These are phyloP conservation scores for Diaperis boleti DNA, from an alignment of 2,888 invertebrate genomes.

Conservation along the genomic window DNA sequence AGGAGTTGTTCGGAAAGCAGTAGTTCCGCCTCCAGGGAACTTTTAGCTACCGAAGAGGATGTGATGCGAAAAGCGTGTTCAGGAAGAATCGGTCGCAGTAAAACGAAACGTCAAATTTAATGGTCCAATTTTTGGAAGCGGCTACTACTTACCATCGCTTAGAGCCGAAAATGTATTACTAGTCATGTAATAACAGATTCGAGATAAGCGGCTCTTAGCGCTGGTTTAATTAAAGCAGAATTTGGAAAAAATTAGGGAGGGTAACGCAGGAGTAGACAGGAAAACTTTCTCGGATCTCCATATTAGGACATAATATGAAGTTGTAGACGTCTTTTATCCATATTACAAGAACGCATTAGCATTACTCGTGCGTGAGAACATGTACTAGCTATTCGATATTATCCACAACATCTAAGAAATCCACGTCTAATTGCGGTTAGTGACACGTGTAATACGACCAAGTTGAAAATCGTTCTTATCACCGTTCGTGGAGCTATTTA, in stretches of 20 bases:
- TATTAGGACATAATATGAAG: conserved; percentile 19
- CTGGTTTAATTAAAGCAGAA: conserved; percentile 15
- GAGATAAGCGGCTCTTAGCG: conserved; percentile 3
- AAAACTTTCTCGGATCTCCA: conserved; percentile 26
- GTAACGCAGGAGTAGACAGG: conserved; percentile 6
- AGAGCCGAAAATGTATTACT: not conserved
- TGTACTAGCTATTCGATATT: conserved; percentile 27
- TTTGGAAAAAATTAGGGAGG: conserved; percentile 16
- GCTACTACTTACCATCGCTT: not conserved
- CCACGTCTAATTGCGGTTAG: conserved; percentile 24
- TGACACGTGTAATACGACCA: conserved; percentile 27
- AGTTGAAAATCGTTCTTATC: conserved; percentile 24
- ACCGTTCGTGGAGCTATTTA: conserved; percentile 17
- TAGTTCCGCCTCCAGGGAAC: conserved; percentile 17
- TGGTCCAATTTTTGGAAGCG: not conserved
- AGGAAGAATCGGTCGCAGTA: not conserved
- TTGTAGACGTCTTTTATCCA: conserved; percentile 22
- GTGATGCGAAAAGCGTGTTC: not conserved
- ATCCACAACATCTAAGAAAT: conserved; percentile 26
- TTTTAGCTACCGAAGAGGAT: conserved; percentile 8
- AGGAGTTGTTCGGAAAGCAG: conserved; percentile 18
- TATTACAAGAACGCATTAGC: conserved; percentile 27
- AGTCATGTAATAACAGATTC: conserved; percentile 1
- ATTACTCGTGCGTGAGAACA: conserved; percentile 34
- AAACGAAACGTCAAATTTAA: not conserved